Percentiles rank a stretch among this genome's conserved stretches.
Evolutionary conservation across 2,797 vertebrate species (phyloP).

Genomic region (Tamandua tetradactyla): DNA sequence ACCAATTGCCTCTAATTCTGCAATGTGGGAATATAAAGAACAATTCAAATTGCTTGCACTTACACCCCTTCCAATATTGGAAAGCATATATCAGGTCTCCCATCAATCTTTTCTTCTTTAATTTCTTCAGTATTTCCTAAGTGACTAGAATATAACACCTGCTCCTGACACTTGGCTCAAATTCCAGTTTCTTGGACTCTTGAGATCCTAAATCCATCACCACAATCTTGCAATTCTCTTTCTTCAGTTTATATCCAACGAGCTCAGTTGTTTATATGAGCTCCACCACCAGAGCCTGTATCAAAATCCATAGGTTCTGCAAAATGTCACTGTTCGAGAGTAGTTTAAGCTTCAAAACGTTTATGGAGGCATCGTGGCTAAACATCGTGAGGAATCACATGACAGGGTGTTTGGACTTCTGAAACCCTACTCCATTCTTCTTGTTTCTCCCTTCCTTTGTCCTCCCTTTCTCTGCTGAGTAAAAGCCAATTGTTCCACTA

Average conservation of each 20-base stretch:
- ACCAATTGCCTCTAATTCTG: not conserved
- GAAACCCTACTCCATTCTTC: not conserved
- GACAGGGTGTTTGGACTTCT: not conserved
- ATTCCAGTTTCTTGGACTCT: not conserved
- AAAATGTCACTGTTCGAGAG: not conserved
- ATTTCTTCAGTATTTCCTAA: not conserved
- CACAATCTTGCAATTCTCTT: not conserved
- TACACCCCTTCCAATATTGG: not conserved
- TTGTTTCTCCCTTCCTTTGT: not conserved
- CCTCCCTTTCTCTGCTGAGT: not conserved
- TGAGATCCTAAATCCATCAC: not conserved
- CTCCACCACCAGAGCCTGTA: not conserved
- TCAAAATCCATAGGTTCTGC: not conserved
- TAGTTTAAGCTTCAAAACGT: not conserved
- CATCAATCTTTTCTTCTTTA: not conserved
- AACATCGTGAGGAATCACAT: not conserved
- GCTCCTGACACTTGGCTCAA: not conserved
- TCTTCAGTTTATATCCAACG: not conserved
- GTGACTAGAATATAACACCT: not conserved
- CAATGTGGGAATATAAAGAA: not conserved
- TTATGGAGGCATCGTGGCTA: not conserved
- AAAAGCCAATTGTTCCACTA: not conserved
- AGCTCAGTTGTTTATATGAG: not conserved
- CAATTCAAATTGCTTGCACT: not conserved
- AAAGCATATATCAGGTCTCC: not conserved